phyloP scores from a whole-genome alignment of 1,140 invertebrate species.

The Trichogramma pretiosum region DNA sequence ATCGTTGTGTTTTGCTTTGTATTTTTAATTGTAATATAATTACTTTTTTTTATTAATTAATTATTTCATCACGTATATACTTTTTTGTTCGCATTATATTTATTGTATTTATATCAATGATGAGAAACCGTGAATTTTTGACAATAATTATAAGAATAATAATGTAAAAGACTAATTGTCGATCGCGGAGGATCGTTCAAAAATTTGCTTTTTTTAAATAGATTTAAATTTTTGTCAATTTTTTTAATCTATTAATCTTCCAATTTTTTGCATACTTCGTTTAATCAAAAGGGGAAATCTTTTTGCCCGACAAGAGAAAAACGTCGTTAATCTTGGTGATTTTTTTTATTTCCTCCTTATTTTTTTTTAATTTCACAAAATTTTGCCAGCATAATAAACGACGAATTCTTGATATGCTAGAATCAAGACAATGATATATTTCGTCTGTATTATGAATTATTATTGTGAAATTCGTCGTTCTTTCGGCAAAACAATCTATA shows the following conservation, averaged over 20 bases:
- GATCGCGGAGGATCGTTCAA: neutral
- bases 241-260: too few species aligned
- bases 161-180: slow-evolving; percentile 1
- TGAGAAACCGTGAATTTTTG: neutral
- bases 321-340: too few species aligned
- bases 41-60: neutral
- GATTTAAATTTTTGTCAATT: too few species aligned
- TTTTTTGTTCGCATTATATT: neutral
- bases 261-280: too few species aligned
- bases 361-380: too few species aligned
- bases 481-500: slow-evolving; percentile 6
- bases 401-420: slow-evolving; percentile 14
- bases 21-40: neutral
- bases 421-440: slow-evolving; percentile 1
- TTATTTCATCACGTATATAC: neutral
- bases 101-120: neutral
- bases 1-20: slow-evolving; percentile 13
- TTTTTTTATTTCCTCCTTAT: too few species aligned
- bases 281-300: too few species aligned
- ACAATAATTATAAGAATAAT: slow-evolving; percentile 2
- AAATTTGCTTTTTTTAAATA: too few species aligned
- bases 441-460: slow-evolving; percentile 4
- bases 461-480: slow-evolving; percentile 6
- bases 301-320: too few species aligned
- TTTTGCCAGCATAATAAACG: too few species aligned